Evolutionary conservation across 2,888 invertebrate genomes (phyloP), one percentile per base, ranked within the genome.

Genomic region (Andrena bucephala): DNA sequence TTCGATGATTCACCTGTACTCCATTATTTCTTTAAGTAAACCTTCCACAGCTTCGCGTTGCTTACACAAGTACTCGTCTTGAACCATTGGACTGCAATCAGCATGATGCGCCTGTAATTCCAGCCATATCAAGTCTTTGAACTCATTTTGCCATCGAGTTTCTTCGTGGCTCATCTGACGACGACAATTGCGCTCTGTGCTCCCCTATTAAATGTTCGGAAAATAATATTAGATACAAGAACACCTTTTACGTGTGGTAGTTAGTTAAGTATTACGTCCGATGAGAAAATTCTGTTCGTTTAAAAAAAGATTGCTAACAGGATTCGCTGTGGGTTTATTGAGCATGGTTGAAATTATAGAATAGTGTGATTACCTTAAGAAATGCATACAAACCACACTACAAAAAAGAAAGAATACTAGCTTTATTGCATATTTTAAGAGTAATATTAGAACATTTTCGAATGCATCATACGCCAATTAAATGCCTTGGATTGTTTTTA

Each of bases 51-150:
- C 95, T 90, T 96, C 96, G 57, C 98, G 95, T 88, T 97, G 97
- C 62, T 95, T 94, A 91, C 97, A 97, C 24, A 98, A 95, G 92
- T 96, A 96, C 77, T 96, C 95, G 93, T 98, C 98, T 94, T 98
- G 97, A 89, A 97, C 97, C 70, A 96, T 95, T 24, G 96, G 95
- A 0, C 96, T 96, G 65, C 97, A 95, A 85, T 97, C 97, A 0
- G 97, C 97, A 86, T 97, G 95, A 95, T 96, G 96, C 0, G 98
- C 98, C 94, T 97, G 97, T 83, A 99, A 94, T 94, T 98, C 98
- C 88, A 98, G 94, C 98, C 98, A 99, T 89, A 98, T 97, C 87
- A 98, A 95, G 94, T 98, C 98, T 94, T 98, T 98, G 68, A 98
- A 94, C 94, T 98, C 97, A 88, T 97, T 98, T 94, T 98, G 98